These are phyloP conservation scores for Drosophila colorata DNA, from an alignment of 2,888 invertebrate genomes.

Conservation along the genomic window DNA sequence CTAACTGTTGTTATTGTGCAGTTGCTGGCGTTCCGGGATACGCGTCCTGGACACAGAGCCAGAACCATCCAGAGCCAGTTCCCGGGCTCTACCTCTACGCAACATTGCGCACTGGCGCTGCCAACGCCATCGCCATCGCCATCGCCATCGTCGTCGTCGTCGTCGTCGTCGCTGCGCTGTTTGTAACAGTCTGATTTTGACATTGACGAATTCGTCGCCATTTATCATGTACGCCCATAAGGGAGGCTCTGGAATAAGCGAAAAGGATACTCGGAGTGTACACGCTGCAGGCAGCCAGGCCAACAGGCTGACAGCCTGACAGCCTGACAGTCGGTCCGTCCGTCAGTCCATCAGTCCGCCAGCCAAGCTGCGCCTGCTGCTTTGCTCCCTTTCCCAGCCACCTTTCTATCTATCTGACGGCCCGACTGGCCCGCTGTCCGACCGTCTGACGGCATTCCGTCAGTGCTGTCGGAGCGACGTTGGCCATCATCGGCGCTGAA, in stretches of 20 bases:
- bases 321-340: constrained; percentile 4
- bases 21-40: constrained; percentile 25
- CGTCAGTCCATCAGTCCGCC: constrained; percentile 24
- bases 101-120: constrained; percentile 54
- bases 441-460: constrained; percentile 79
- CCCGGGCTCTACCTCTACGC: constrained; percentile 50
- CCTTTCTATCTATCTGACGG: constrained; percentile 24
- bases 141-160: constrained; percentile 9
- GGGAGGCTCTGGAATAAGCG: constrained; percentile 65
- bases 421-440: constrained; percentile 12
- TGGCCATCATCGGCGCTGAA: constrained; percentile 76
- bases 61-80: constrained; percentile 36
- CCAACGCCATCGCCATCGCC: constrained; percentile 11
- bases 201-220: constrained; percentile 85
- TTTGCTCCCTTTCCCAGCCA: constrained; percentile 25
- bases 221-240: constrained; percentile 85
- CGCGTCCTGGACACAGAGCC: constrained; percentile 53
- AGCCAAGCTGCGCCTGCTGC: constrained; percentile 41
- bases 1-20: constrained; percentile 42
- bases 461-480: constrained; percentile 52
- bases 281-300: constrained; percentile 60
- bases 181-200: constrained; percentile 86
- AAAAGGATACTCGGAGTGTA: constrained; percentile 78
- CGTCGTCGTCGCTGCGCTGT: constrained; percentile 72
- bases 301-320: constrained; percentile 18